Percentiles rank a stretch among this genome's conserved stretches.
phyloP scores from a whole-genome alignment of 2,797 vertebrate species.

The Sebastes nivosus region DNA sequence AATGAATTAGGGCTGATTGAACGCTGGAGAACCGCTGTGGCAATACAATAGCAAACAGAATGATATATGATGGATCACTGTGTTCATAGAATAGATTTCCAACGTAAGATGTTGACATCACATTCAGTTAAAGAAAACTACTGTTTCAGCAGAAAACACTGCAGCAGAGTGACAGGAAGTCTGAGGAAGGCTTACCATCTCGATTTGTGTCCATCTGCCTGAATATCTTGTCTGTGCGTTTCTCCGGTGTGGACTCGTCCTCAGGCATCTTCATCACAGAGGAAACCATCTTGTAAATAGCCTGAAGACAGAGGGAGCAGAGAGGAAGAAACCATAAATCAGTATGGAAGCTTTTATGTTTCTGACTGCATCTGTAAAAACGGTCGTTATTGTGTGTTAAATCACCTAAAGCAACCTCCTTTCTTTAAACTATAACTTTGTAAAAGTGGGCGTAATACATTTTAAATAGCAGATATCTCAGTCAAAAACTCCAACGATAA shows the following conservation, averaged over 20 bases:
- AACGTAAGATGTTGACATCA: not conserved
- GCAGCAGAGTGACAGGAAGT: not conserved
- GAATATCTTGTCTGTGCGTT: slow-evolving; percentile 99
- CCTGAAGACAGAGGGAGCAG: slow-evolving; percentile 76
- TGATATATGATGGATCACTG: not conserved
- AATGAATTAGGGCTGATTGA: not conserved
- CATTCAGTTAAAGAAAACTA: not conserved
- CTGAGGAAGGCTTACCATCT: slow-evolving; percentile 83
- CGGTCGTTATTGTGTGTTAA: not conserved
- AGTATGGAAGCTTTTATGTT: not conserved
- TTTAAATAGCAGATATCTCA: not conserved
- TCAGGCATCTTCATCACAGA: slow-evolving; percentile 99
- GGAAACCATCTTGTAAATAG: slow-evolving; percentile 99
- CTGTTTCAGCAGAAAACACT: not conserved
- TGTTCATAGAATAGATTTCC: not conserved
- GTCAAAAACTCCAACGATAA: not conserved
- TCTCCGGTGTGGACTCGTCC: slow-evolving; percentile 97
- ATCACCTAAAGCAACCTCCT: not conserved
- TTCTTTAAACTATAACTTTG: not conserved
- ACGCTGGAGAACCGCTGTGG: not conserved
- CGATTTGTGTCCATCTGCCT: slow-evolving; percentile 99
- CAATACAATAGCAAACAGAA: not conserved
- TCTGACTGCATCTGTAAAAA: not conserved
- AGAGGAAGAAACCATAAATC: not conserved
- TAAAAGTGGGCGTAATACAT: not conserved